These are phyloP conservation scores for Pipra filicauda DNA, from an alignment of 2,113 vertebrate genomes.

Conservation along the genomic window DNA sequence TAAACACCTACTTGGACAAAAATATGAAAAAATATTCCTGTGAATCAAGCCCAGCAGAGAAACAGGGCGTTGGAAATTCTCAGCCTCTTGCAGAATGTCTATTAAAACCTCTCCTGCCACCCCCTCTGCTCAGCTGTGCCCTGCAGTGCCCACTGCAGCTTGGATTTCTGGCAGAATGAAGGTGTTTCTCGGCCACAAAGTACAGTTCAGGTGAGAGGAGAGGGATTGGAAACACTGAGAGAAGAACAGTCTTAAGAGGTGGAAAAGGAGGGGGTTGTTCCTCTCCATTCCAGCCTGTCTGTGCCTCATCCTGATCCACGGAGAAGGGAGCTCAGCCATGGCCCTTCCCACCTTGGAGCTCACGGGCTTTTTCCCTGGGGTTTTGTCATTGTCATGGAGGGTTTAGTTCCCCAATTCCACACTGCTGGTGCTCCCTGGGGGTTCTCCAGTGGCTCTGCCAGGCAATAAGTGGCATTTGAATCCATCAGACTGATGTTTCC, in stretches of 20 bases:
- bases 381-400: background rate
- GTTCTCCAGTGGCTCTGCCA: background rate
- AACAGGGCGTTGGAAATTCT: background rate
- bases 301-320: background rate
- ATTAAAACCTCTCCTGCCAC: background rate
- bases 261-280: background rate
- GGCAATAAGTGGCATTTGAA: background rate
- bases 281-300: background rate
- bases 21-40: background rate
- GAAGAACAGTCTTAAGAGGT: background rate
- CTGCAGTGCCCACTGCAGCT: background rate
- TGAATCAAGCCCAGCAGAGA: background rate
- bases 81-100: background rate
- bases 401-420: background rate
- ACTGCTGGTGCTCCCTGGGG: background rate
- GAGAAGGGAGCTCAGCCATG: background rate
- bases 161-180: background rate
- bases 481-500: background rate
- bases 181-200: background rate
- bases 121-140: background rate
- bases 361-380: background rate
- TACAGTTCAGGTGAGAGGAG: background rate
- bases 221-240: background rate
- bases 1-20: background rate
- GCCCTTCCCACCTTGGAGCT: background rate